phyloP scores from a whole-genome alignment of 92 coral and sea anemone genomes.

The Micromussa lordhowensis region DNA sequence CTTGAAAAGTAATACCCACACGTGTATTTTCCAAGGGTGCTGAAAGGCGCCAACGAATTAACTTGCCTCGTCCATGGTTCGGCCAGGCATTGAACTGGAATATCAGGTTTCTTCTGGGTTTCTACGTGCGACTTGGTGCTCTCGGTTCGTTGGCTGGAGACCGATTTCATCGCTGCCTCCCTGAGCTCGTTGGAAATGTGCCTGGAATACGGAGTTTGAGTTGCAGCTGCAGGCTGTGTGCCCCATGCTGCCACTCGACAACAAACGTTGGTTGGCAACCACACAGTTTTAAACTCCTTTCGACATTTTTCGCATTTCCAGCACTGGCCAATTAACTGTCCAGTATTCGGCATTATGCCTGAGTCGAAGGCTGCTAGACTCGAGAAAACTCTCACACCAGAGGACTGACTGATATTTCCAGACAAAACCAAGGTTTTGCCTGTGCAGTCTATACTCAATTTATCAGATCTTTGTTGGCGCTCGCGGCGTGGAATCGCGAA shows the following conservation, averaged over 20 bases:
- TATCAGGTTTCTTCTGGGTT: slow-evolving; percentile 18
- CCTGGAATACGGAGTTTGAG: slow-evolving; percentile 73
- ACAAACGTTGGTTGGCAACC: slow-evolving; percentile 95
- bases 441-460: neutral
- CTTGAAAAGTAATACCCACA: slow-evolving; percentile 95
- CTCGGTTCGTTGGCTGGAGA: slow-evolving; percentile 24
- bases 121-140: slow-evolving; percentile 12
- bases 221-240: slow-evolving; percentile 31
- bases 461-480: slow-evolving; percentile 20
- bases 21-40: slow-evolving; percentile 91
- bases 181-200: slow-evolving; percentile 59
- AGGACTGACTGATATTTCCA: neutral
- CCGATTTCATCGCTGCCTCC: slow-evolving; percentile 36
- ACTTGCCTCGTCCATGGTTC: slow-evolving; percentile 76
- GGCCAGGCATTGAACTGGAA: slow-evolving; percentile 55
- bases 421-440: neutral
- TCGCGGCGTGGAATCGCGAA: slow-evolving; percentile 34
- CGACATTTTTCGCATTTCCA: slow-evolving; percentile 89
- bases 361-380: neutral
- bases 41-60: slow-evolving; percentile 93
- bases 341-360: slow-evolving; percentile 88
- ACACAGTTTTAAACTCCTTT: slow-evolving; percentile 82
- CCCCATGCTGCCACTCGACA: slow-evolving; percentile 71
- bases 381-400: neutral
- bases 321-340: slow-evolving; percentile 78